Evolutionary conservation across 2,888 invertebrate genomes (phyloP), one percentile per base, ranked within the genome.

Genomic region (Caenorhabditis sp.): DNA sequence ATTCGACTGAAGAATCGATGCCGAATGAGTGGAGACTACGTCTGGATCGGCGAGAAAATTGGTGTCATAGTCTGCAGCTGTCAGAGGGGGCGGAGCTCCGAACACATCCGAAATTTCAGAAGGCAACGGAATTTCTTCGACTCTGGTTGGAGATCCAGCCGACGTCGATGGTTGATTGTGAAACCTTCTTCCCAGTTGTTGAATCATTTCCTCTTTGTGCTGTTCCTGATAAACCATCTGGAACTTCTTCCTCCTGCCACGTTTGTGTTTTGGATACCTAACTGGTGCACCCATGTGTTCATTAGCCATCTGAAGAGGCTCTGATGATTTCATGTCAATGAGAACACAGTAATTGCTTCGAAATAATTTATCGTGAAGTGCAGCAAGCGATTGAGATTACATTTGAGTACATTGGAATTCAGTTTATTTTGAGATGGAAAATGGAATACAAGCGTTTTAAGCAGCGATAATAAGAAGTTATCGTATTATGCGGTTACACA

Each of bases 341-440:
- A 47, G n/a, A n/a, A n/a, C n/a, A 24, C 7, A 28, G 16, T 59
- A 47, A 7, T 7, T n/a, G 19, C 12, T 24, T 41, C 77, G 77
- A 69, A 77, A 69, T 51, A 69, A 77, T 77, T 69, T 77, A 70
- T 70, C 63, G 76, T 44, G 26, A 24, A 61, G 3, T 22, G 8
- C 12, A 68, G 54, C 47, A 61, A 77, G 76, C 66, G 31, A 22
- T n/a, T 41, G 28, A 61, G 31, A 47, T 38, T 61, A 54, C 19
- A 51, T 59, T 41, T 10, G 49, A 35, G 26, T 14, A 8, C 28
- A 75, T 63, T 31, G 59, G 47, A 68, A 68, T 49, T 59, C 31
- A 24, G 31, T 76, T 76, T 68, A 69, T 70, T 70, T 59, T 58
- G 35, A 61, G 44, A 61, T 61, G 59, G 64, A 35, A 49, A 47